A percentile compares a stretch with the other conserved stretches of the same genome.
Conservation (phyloP, 2,888 invertebrate species). For the Nebria salina region DNA sequence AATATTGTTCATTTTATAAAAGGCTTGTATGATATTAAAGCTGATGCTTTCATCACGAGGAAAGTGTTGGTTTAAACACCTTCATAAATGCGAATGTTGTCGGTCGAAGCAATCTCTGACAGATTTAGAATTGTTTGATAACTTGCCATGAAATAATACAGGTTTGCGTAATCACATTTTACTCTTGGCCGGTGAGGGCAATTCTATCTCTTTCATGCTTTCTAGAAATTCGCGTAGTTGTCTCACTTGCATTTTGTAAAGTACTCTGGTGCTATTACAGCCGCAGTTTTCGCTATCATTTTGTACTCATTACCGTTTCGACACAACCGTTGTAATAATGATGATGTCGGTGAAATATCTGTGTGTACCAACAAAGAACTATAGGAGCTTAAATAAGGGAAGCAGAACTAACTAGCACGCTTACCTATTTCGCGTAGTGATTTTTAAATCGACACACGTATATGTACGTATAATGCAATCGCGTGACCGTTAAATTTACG, state of each 20-base stretch:
- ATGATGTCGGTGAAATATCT: slow-evolving; percentile 25
- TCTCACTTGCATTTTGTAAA: slow-evolving; percentile 10
- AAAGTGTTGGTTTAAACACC: slow-evolving; percentile 25
- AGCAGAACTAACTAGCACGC: not conserved
- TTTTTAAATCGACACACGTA: not conserved
- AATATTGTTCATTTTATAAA: slow-evolving; percentile 30
- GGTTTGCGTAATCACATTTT: slow-evolving; percentile 22
- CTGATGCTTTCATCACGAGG: slow-evolving; percentile 1
- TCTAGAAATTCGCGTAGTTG: slow-evolving; percentile 3
- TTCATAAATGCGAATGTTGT: slow-evolving; percentile 16
- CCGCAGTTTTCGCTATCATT: slow-evolving; percentile 12
- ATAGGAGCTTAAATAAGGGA: not conserved
- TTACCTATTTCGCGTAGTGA: not conserved
- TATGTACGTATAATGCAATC: not conserved
- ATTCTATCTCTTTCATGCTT: slow-evolving; percentile 13
- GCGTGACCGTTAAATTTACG: not conserved
- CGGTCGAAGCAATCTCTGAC: slow-evolving; percentile 23
- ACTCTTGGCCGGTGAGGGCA: slow-evolving; percentile 21
- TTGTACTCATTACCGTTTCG: slow-evolving; percentile 9
- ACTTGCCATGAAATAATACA: slow-evolving; percentile 32
- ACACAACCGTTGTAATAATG: slow-evolving; percentile 18
- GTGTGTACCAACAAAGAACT: not conserved
- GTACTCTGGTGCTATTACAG: not conserved
- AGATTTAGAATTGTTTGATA: slow-evolving; percentile 34
- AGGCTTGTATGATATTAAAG: slow-evolving; percentile 20